Evolutionary conservation across 2,797 vertebrate genomes (phyloP).

Genomic region (Chlorospingus semifuscus): DNA sequence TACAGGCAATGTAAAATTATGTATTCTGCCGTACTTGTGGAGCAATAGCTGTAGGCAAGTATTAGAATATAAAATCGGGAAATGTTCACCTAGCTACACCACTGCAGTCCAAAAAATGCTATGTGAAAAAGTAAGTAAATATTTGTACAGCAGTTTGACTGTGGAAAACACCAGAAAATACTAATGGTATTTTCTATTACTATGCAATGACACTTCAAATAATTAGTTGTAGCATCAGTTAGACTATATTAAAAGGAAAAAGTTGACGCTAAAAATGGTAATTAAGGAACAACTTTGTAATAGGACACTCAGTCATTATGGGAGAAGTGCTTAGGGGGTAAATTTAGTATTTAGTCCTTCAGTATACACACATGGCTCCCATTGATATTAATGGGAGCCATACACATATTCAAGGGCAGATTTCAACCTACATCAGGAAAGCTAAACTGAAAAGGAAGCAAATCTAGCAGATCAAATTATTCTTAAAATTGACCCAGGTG

Average conservation of each 20-base stretch:
- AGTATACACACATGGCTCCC: constrained; percentile 38
- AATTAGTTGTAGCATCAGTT: constrained; percentile 29
- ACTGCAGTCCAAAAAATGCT: neutral
- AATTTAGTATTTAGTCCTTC: constrained; percentile 26
- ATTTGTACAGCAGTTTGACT: constrained; percentile 7
- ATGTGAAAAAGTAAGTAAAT: neutral
- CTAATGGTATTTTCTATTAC: neutral
- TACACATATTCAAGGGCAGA: constrained; percentile 7
- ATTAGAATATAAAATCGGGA: neutral
- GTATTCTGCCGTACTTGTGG: neutral
- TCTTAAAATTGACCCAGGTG: constrained; percentile 12
- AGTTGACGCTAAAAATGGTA: constrained; percentile 8
- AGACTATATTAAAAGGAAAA: neutral
- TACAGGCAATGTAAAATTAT: neutral
- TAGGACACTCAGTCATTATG: neutral
- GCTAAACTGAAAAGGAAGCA: constrained; percentile 16
- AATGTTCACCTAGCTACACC: neutral
- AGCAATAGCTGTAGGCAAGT: constrained; percentile 1
- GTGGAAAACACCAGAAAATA: neutral
- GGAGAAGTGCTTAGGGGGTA: constrained; percentile 4
- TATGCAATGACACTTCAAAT: constrained; percentile 27
- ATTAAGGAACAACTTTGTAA: constrained; percentile 47
- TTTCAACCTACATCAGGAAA: constrained; percentile 28
- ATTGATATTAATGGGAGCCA: constrained; percentile 45
- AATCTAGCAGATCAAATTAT: neutral